Evolutionary conservation across 1,140 invertebrate genomes (phyloP).

Genomic region (Platyura marginata): DNA sequence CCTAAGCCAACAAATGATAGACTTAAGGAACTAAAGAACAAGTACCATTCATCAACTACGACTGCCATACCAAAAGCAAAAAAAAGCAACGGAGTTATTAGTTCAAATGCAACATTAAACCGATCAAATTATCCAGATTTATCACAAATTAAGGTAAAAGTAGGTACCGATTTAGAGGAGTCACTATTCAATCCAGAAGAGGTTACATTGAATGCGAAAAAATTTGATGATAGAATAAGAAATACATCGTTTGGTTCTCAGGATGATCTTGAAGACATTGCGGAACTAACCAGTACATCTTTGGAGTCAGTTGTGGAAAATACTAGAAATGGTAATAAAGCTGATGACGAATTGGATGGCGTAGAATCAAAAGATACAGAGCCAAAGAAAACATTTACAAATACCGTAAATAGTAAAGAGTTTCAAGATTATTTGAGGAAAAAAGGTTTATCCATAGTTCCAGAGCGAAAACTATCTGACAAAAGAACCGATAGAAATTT

Average conservation of each 20-base stretch:
- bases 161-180: conserved; percentile 12
- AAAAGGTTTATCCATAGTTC: conserved; percentile 16
- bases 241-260: conserved; percentile 20
- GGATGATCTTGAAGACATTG: conserved; percentile 22
- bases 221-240: conserved; percentile 21
- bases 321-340: conserved; percentile 18
- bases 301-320: background rate
- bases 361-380: background rate
- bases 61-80: background rate
- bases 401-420: conserved; percentile 21
- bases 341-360: conserved; percentile 14
- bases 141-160: conserved; percentile 19
- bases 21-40: conserved; percentile 9
- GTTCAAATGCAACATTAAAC: background rate
- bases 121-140: conserved; percentile 23
- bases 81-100: background rate
- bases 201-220: conserved; percentile 21
- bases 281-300: conserved; percentile 7
- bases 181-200: conserved; percentile 17
- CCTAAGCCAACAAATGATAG: conserved; percentile 5
- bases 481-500: background rate
- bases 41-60: background rate
- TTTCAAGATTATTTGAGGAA: conserved; percentile 19
- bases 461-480: conserved; percentile 4
- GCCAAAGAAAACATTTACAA: conserved; percentile 15